Percentiles rank a stretch among this genome's conserved stretches.
Evolutionary conservation across 2,797 vertebrate species (phyloP).

Genomic region (Rhinogobio ventralis): DNA sequence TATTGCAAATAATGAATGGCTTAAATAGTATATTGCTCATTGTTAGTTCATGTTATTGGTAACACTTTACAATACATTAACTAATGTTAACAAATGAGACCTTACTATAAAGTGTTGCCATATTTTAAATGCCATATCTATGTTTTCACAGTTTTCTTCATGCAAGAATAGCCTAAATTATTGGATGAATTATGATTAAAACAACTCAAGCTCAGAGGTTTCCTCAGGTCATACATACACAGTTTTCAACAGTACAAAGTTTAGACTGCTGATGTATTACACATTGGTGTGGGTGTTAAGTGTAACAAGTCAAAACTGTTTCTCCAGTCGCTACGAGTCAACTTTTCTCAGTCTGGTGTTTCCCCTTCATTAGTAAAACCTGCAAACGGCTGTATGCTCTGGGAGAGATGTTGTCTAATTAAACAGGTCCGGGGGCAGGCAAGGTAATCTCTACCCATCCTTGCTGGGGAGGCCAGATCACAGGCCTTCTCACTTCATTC

Average conservation of each 20-base stretch:
- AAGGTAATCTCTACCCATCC: constrained; percentile 19
- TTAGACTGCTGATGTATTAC: background rate
- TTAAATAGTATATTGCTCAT: background rate
- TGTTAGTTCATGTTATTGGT: too few species aligned
- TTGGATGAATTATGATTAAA: background rate
- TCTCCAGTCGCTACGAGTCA: constrained; percentile 9
- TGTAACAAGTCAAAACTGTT: constrained; percentile 39
- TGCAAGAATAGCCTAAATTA: background rate
- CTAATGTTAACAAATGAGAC: background rate
- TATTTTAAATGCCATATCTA: background rate
- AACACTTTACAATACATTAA: too few species aligned
- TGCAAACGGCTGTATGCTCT: constrained; percentile 16
- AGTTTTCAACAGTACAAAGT: constrained; percentile 9
- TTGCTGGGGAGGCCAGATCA: constrained; percentile 16
- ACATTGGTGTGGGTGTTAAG: constrained; percentile 16
- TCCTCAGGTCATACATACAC: background rate
- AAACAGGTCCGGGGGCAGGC: constrained; percentile 23
- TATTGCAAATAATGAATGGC: background rate
- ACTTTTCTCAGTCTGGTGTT: constrained; percentile 17
- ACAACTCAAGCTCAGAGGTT: background rate
- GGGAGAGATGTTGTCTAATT: constrained; percentile 42
- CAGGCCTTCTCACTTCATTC: constrained; percentile 9
- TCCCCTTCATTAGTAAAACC: constrained; percentile 42
- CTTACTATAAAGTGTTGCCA: background rate
- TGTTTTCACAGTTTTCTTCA: background rate